A percentile compares a stretch with the other conserved stretches of the same genome.
Evolutionary conservation across 2,113 vertebrate species (phyloP).

Genomic region (Alces alces): DNA sequence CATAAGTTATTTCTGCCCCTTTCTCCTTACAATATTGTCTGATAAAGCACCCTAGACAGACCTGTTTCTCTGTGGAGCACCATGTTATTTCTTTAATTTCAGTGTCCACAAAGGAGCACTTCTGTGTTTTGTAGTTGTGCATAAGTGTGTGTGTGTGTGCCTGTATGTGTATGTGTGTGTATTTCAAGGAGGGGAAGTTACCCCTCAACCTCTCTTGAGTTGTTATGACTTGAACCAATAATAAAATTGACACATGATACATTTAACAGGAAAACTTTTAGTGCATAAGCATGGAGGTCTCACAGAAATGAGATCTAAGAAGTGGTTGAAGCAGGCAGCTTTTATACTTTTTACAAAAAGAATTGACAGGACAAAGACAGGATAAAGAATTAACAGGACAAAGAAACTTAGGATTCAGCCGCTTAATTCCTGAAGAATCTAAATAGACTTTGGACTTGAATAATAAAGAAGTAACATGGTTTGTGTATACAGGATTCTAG

Average conservation of each 20-base stretch:
- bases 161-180: fast-evolving
- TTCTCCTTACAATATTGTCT: not conserved
- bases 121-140: not conserved
- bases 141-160: not conserved
- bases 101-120: not conserved
- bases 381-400: not conserved
- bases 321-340: not conserved
- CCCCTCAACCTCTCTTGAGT: not conserved
- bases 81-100: not conserved
- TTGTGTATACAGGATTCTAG: not conserved
- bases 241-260: not conserved
- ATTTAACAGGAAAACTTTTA: not conserved
- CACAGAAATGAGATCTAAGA: not conserved
- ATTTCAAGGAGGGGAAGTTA: not conserved
- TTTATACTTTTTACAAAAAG: not conserved
- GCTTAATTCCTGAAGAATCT: not conserved
- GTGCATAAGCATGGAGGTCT: not conserved
- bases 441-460: not conserved
- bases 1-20: not conserved
- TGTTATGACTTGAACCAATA: not conserved
- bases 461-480: not conserved
- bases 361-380: not conserved
- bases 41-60: not conserved
- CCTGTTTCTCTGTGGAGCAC: not conserved
- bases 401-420: not conserved